phyloP scores from a whole-genome alignment of 2,888 invertebrate species.

The Eristalis pertinax region DNA sequence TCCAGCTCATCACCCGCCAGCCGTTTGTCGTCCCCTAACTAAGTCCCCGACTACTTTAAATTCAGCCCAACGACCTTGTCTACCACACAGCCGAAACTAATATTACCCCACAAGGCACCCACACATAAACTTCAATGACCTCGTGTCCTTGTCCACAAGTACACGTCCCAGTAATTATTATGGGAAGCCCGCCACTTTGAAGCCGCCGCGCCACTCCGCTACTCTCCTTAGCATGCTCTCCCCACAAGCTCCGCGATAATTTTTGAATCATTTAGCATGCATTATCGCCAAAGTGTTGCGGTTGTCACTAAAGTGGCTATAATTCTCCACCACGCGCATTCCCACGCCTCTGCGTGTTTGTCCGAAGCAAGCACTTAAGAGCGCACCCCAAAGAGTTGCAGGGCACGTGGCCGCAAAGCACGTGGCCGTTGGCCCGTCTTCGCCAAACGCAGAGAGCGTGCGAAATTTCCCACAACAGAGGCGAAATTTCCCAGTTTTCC shows the following conservation, averaged over 20 bases:
- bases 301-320: constrained; percentile 22
- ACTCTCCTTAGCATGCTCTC: neutral
- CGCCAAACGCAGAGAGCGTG: neutral
- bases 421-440: neutral
- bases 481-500: constrained; percentile 14
- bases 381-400: neutral
- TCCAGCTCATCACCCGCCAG: neutral
- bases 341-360: neutral
- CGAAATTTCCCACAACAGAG: constrained; percentile 40
- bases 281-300: constrained; percentile 33
- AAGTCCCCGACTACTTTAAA: neutral
- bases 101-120: neutral
- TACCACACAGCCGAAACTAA: neutral
- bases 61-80: neutral
- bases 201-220: neutral
- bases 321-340: constrained; percentile 25
- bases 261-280: constrained; percentile 39
- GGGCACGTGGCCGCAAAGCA: constrained; percentile 9
- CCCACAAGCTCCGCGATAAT: constrained; percentile 5
- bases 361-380: constrained; percentile 23
- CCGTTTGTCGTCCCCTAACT: neutral
- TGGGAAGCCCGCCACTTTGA: neutral
- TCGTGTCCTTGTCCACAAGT: neutral
- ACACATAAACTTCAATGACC: constrained; percentile 2
- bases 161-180: neutral